Evolutionary conservation across 1,140 invertebrate genomes (phyloP), one percentile per base, ranked within the genome.

Genomic region (Cydia strobilella): DNA sequence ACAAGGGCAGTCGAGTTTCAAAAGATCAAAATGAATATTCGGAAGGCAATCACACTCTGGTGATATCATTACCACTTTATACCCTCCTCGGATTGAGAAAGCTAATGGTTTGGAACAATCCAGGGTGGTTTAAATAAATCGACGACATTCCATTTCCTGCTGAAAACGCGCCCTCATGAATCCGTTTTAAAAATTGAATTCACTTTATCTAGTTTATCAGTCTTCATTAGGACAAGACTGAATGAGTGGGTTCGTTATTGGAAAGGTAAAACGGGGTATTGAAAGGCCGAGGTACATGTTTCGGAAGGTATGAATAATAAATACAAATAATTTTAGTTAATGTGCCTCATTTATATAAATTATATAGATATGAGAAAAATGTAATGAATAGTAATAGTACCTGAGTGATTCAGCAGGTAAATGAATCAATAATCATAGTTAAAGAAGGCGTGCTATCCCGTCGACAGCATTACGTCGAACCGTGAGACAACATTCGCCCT

Each of bases 121-220:
- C 82, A 82, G 81, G 76, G 86, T 82, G 84, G 86, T 90, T 90
- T 84, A 87, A 88, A 90, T 89, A 87, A 88, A 90, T 89, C 86
- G 87, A 79, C 80, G 87, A 87, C 86, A 85, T 89, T 86, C 83
- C 82, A 86, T 89, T 90, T 89, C 84, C 87, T 84, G 74, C 82
- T 78, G 78, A 81, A 84, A 88, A 85, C 78, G 80, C 77, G 78
- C 80, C 79, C 82, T 83, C 82, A 82, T 77, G 80, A 80, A 79
- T 84, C 77, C 80, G 79, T 79, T 85, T 84, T 81, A 81, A 84
- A 86, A 85, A 87, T 87, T 83, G 82, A 83, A 83, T 86, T 82
- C 76, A 48, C 75, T 71, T 82, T 82, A 81, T 84, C 82, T 48
- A 78, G 72, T 77, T 75, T 75, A 82, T 79, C 77, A 79, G 72